phyloP scores from a whole-genome alignment of 2,888 invertebrate genomes.

The Phasia obesa region DNA sequence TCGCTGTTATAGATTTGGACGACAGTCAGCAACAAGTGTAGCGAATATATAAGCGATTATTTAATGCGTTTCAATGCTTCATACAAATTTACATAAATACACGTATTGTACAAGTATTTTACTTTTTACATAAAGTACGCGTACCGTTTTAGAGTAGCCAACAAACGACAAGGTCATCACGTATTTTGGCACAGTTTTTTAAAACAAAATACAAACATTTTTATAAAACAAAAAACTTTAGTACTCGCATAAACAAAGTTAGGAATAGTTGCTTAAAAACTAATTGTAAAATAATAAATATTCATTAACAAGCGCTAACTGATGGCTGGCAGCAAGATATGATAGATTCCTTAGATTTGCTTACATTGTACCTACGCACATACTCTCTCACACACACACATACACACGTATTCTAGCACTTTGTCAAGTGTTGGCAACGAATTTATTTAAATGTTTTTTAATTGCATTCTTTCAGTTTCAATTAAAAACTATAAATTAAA shows the following conservation, averaged over 20 bases:
- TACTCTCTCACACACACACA: too few species aligned
- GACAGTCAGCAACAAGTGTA: constrained; percentile 31
- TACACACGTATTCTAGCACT: background rate
- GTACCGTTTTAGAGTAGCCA: constrained; percentile 56
- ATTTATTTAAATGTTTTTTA: background rate
- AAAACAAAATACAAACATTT: constrained; percentile 33
- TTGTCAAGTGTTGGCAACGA: constrained; percentile 1
- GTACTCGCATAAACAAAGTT: background rate
- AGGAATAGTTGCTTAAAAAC: constrained; percentile 12
- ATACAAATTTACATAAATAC: background rate
- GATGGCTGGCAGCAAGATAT: constrained; percentile 11
- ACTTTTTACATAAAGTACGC: background rate
- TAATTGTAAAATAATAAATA: constrained; percentile 51
- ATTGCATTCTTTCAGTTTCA: constrained; percentile 26
- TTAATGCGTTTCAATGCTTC: constrained; percentile 40
- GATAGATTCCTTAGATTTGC: too few species aligned
- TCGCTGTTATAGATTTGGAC: constrained; percentile 7
- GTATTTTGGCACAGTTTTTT: constrained; percentile 69
- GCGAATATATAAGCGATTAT: constrained; percentile 35
- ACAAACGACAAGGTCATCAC: constrained; percentile 69
- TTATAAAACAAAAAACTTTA: background rate
- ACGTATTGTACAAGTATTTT: background rate
- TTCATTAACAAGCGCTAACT: background rate
- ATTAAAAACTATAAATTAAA: constrained; percentile 21
- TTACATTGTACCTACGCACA: background rate